Conservation (phyloP, 2,797 vertebrate genomes). For the Sebastes nivosus region DNA sequence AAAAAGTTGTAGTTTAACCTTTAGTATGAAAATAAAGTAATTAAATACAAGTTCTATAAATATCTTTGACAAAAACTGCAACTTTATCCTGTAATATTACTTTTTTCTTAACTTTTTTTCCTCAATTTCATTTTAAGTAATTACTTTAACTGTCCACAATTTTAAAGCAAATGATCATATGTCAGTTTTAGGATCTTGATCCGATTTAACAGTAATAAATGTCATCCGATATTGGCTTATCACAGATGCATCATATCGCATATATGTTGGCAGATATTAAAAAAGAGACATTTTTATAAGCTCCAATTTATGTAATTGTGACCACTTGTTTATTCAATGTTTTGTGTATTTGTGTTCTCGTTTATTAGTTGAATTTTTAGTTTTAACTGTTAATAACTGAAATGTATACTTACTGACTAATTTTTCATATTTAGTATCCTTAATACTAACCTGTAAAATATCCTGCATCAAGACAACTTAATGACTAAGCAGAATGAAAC, state of each 20-base stretch:
- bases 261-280: not conserved
- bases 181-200: no score
- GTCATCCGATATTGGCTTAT: no score
- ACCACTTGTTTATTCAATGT: not conserved
- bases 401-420: not conserved
- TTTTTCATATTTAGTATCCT: no score
- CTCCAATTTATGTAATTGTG: not conserved
- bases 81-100: not conserved
- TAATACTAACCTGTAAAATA: no score
- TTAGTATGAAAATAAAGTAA: not conserved
- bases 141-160: no score
- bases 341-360: not conserved
- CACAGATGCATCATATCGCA: no score
- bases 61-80: not conserved
- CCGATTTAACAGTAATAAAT: no score
- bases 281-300: not conserved
- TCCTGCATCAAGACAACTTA: no score
- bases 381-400: not conserved
- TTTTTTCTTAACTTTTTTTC: not conserved
- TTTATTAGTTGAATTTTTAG: no score
- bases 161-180: no score
- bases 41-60: not conserved
- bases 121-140: no score
- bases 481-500: no score
- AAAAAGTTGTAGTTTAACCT: not conserved